phyloP scores from a whole-genome alignment of 2,113 vertebrate species.

The Thinocorus orbignyianus region DNA sequence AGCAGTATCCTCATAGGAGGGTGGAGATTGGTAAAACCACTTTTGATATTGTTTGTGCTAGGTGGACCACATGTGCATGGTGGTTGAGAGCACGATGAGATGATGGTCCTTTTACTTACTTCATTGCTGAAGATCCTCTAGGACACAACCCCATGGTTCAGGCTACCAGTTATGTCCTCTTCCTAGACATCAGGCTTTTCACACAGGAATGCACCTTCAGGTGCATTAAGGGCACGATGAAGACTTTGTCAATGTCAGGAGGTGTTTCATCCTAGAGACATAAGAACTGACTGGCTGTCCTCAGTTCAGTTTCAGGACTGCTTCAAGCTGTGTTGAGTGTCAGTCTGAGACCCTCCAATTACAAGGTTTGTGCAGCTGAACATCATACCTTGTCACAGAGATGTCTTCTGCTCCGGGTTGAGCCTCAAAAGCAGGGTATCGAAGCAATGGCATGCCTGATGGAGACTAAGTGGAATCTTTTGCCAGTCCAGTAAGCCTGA shows the following conservation, averaged over 20 bases:
- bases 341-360: not conserved
- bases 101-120: not conserved
- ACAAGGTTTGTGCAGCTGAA: not conserved
- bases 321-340: not conserved
- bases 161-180: not conserved
- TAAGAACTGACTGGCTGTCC: not conserved
- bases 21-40: not conserved
- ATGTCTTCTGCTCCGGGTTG: not conserved
- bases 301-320: not conserved
- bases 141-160: not conserved
- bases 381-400: not conserved
- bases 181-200: not conserved
- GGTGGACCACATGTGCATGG: not conserved
- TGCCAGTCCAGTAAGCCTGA: not conserved
- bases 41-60: not conserved
- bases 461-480: not conserved
- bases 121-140: not conserved
- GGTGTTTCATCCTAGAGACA: not conserved
- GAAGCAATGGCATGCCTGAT: too few relatives aligned
- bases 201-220: not conserved
- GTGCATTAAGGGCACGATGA: not conserved
- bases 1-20: not conserved
- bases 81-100: not conserved
- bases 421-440: not conserved
- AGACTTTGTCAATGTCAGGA: not conserved